Conservation (phyloP, 2,888 invertebrate genomes). For the Brachyptera putata region DNA sequence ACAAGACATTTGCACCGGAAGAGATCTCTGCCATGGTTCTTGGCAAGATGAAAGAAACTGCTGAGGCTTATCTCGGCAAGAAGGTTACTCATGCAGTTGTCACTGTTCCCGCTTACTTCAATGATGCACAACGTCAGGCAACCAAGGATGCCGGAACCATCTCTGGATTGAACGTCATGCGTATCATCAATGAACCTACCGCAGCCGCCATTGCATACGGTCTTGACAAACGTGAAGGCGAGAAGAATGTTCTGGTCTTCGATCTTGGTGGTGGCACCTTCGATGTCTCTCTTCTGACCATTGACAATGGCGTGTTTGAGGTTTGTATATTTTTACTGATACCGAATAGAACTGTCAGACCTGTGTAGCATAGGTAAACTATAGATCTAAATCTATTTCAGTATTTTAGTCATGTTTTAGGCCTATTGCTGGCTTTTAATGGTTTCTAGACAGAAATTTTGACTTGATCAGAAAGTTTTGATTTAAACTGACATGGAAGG, state of each 20-base stretch:
- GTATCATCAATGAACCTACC: slow-evolving; percentile 97
- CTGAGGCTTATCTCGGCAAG: slow-evolving; percentile 96
- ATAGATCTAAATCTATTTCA: too few species aligned
- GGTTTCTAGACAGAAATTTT: too few species aligned
- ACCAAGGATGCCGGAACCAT: slow-evolving; percentile 98
- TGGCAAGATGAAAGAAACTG: slow-evolving; percentile 96
- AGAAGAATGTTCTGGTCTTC: slow-evolving; percentile 97
- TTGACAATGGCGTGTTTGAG: slow-evolving; percentile 98
- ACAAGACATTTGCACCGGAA: slow-evolving; percentile 93
- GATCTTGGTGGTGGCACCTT: slow-evolving; percentile 99
- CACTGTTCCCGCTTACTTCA: slow-evolving; percentile 97
- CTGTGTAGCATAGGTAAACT: too few species aligned
- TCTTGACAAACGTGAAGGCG: slow-evolving; percentile 93
- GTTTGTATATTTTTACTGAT: slow-evolving; percentile 39
- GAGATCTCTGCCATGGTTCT: slow-evolving; percentile 99
- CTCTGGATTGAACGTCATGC: slow-evolving; percentile 86
- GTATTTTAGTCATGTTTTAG: too few species aligned
- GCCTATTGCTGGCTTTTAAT: too few species aligned
- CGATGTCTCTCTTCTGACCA: slow-evolving; percentile 95
- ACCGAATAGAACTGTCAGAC: too few species aligned
- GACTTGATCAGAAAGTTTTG: too few species aligned
- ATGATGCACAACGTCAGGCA: slow-evolving; percentile 98
- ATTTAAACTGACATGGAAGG: too few species aligned
- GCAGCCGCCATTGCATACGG: slow-evolving; percentile 97
- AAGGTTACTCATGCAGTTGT: slow-evolving; percentile 85